Conservation (phyloP, 2,113 vertebrate species). For the Vulpes lagopus region DNA sequence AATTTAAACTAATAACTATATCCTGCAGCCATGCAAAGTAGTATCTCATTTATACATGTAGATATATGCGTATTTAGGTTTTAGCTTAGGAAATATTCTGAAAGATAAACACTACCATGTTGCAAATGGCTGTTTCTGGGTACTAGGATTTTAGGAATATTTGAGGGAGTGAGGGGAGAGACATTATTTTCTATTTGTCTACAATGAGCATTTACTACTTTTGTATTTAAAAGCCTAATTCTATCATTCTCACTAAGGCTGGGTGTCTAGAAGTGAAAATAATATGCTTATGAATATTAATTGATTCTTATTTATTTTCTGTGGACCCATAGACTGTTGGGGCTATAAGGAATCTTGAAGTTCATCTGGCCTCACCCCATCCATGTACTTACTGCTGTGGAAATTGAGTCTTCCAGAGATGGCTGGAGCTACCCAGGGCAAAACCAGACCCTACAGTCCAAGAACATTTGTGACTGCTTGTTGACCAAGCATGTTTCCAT, state of each 20-base stretch:
- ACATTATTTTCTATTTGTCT: slow-evolving; percentile 26
- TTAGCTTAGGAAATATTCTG: not conserved
- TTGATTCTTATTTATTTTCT: not conserved
- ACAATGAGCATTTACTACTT: not conserved
- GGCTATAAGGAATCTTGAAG: not conserved
- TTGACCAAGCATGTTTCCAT: not conserved
- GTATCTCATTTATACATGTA: not conserved
- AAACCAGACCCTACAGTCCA: not conserved
- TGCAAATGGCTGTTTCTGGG: not conserved
- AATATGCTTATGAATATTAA: not conserved
- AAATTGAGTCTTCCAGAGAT: not conserved
- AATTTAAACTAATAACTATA: not conserved
- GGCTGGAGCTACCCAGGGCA: not conserved
- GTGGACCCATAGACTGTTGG: not conserved
- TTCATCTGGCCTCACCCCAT: not conserved
- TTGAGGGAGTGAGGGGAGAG: not conserved
- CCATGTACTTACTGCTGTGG: not conserved
- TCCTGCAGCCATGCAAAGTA: not conserved
- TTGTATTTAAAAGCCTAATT: slow-evolving; percentile 28
- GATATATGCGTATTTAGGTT: not conserved
- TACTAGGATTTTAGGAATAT: not conserved
- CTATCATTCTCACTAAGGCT: not conserved
- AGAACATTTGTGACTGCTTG: not conserved
- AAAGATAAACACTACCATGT: not conserved
- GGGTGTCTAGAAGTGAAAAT: not conserved